Percentiles rank a stretch among this genome's conserved stretches.
Evolutionary conservation across 2,888 invertebrate species (phyloP).

Genomic region (Trichopoda pennipes): DNA sequence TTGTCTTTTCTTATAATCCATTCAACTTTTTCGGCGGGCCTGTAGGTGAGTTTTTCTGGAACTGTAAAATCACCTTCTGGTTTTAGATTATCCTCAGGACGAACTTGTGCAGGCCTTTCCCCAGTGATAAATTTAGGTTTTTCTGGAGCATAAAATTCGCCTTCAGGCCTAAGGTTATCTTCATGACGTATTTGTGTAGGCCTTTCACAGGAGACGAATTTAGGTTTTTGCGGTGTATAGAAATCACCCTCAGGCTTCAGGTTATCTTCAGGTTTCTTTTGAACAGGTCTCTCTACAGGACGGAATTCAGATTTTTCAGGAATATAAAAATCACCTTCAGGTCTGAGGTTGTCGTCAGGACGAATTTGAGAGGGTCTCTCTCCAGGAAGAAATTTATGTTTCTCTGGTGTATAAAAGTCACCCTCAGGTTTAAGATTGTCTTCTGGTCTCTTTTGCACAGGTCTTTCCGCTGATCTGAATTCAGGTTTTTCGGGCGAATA

Average conservation of each 20-base stretch:
- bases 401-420: conserved; percentile 81
- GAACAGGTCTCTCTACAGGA: conserved; percentile 82
- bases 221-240: conserved; percentile 71
- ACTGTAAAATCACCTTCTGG: conserved; percentile 73
- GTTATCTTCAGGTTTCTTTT: conserved; percentile 83
- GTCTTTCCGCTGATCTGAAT: conserved; percentile 82
- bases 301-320: conserved; percentile 79
- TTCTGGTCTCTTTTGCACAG: conserved; percentile 78
- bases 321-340: conserved; percentile 80
- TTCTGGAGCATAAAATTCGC: conserved; percentile 81
- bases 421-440: conserved; percentile 83
- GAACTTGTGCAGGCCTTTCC: conserved; percentile 81
- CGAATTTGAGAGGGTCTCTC: conserved; percentile 81
- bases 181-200: conserved; percentile 82
- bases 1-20: conserved; percentile 83
- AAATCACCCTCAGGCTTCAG: conserved; percentile 74
- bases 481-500: conserved; percentile 81
- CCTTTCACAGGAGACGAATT: conserved; percentile 81
- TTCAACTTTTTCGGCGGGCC: conserved; percentile 72
- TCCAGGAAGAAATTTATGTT: conserved; percentile 81
- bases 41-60: conserved; percentile 71
- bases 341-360: conserved; percentile 83
- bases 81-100: conserved; percentile 82
- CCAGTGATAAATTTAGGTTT: conserved; percentile 80
- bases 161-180: conserved; percentile 83